Conservation (phyloP, 2,113 vertebrate species). For the Takifugu bimaculatus region DNA sequence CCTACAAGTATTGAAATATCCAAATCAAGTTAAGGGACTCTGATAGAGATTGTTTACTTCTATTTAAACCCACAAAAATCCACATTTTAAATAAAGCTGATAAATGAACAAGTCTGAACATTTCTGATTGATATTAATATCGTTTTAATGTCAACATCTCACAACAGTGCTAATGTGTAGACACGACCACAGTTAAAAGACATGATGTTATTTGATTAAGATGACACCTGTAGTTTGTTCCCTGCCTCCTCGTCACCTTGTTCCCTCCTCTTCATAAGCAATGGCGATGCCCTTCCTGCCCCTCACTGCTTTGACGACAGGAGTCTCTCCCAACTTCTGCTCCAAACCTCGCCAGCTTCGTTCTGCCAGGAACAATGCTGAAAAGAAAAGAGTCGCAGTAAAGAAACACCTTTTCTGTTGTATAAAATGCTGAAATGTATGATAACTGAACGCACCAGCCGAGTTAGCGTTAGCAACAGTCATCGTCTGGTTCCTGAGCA, state of each 20-base stretch:
- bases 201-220: no score
- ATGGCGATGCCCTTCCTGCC: conserved; percentile 92
- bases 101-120: no score
- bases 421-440: not conserved
- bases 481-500: conserved; percentile 73
- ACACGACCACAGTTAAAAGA: no score
- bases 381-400: not conserved
- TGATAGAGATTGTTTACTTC: no score
- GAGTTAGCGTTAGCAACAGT: conserved; percentile 77
- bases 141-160: no score
- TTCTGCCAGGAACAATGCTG: conserved; percentile 85
- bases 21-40: not conserved
- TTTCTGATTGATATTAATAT: no score
- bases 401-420: not conserved
- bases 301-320: conserved; percentile 77
- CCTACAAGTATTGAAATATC: not conserved
- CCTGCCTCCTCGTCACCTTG: not conserved
- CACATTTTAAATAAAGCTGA: no score
- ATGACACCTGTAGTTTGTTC: no score
- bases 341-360: conserved; percentile 93
- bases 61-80: no score
- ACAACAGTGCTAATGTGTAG: not conserved
- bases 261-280: conserved; percentile 89
- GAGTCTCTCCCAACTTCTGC: conserved; percentile 83
- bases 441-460: conserved; percentile 75